Base-by-base conservation (phyloP, 2,888 invertebrate species). In the Drosophila eohydei region DNA sequence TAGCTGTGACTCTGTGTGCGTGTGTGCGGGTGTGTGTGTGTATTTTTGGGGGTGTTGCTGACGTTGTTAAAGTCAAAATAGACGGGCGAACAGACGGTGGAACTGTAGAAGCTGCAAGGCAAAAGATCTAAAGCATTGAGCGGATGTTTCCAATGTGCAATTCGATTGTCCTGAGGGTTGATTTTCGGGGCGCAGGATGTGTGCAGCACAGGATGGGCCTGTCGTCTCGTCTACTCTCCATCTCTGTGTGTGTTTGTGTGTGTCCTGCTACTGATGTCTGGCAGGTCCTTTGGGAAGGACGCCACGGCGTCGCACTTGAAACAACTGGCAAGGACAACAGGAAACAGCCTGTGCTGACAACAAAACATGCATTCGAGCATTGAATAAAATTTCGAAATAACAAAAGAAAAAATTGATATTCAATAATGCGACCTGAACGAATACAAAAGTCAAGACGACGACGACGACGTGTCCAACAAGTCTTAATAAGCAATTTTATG, bases 61-160 rank as follows among this genome's bases (percentile, higher is more conserved):
- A 80, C 67, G 89, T 77, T 84, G 90, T 88, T 88, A 84, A 88
- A 90, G 84, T 88, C 87, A 84, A 86, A 84, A 80, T 78, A 80
- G 74, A 83, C 74, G 72, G 74, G 34, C 62, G 66, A 61, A 69
- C 84, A 52, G 67, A 56, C 8, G 38, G 8, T 38, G 26, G 36
- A 8, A 7, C 11, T 6, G 11, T 9, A 16, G 30, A 48, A 21
- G 58, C 58, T 48, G 58, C 58, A 56, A 55, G 61, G 62, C 40
- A 55, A 32, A 46, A 21, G 52, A 75, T 51, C 64, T 38, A 56
- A 59, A 40, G 52, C 61, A 80, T 63, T 21, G 58, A 44, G 40
- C 50, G 41, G 60, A 48, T 57, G 46, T 40, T 54, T 41, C 60
- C 65, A 67, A 63, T 54, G 68, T 87, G 79, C 70, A 70, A 60